Evolutionary conservation across 2,888 invertebrate genomes (phyloP), one percentile per base, ranked within the genome.

Genomic region (Pandemis cinnamomeana): DNA sequence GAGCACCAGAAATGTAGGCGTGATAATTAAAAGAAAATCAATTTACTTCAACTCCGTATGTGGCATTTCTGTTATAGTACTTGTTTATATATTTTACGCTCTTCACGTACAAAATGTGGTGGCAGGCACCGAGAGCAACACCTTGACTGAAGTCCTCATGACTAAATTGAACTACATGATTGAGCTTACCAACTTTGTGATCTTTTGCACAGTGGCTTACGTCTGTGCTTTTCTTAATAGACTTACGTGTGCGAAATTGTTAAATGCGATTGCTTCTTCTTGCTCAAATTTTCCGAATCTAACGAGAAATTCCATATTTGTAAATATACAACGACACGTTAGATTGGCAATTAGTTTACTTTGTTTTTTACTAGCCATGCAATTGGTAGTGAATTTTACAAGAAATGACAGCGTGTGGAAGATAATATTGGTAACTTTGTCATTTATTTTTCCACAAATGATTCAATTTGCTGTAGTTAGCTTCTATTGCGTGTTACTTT

Each of bases 131-230:
- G 86, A 86, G 11, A 79, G 81, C 51, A 84, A 79, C 51, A 75
- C 81, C 4, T 80, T 89, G 76, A 87, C 84, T 0, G 84, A 87
- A 41, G 87, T 81, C 27, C 71, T 88, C 0, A 78, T 89, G 76
- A 89, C 91, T 7, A 82, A 90, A 80, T 80, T 89, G 63, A 93
- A 93, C 77, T 92, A 92, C 62, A 79, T 89, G 2, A 64, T 89
- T 4, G 92, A 93, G 78, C 66, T 91, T 3, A 75, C 84, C 8
- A 77, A 74, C 27, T 77, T 89, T 0, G 71, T 83, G 0, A 13
- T 83, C 0, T 85, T 87, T 55, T 86, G 86, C 42, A 4, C 85
- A 0, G 77, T 86, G 1, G 81, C 84, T 2, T 93, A 92, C 72
- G 72, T 85, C 1, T 82, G 82, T 55, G 81, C 87, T 5, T 91